Percentiles rank a stretch among this genome's conserved stretches.
These are phyloP conservation scores for Platorchestia sp. DNA, from an alignment of 1,140 invertebrate species.

Conservation along the genomic window DNA sequence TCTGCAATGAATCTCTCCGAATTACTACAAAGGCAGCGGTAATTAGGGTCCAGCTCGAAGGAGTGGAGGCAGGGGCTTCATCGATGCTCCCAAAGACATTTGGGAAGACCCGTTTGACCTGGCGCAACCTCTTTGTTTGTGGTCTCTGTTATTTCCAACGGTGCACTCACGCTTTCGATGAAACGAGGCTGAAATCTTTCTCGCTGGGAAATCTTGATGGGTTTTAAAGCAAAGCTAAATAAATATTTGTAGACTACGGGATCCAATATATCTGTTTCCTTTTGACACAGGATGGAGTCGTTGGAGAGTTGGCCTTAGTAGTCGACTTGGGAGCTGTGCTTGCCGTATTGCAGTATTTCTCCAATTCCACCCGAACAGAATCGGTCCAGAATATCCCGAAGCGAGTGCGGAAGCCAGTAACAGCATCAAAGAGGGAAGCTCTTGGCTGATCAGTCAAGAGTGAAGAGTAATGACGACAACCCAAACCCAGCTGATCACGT, in stretches of 20 bases:
- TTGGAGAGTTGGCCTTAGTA: neutral
- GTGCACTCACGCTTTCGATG: neutral
- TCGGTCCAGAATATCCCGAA: neutral
- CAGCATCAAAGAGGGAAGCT: neutral
- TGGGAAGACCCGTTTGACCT: neutral
- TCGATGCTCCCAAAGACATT: neutral
- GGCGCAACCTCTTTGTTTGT: neutral
- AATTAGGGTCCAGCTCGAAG: neutral
- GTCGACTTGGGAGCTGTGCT: neutral
- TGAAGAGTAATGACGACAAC: neutral
- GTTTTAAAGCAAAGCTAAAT: neutral
- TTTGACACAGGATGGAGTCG: neutral
- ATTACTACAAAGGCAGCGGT: neutral
- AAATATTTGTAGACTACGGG: neutral
- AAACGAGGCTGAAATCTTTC: neutral
- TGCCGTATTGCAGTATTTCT: neutral
- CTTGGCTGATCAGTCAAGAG: neutral
- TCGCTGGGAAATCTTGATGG: neutral
- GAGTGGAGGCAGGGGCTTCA: neutral
- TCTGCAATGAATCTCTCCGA: neutral
- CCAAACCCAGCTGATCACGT: neutral
- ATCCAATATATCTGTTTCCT: neutral
- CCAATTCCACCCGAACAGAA: neutral
- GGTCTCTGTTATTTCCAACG: neutral
- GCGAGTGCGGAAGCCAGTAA: neutral